Conservation (phyloP, 1,140 invertebrate genomes). For the Orius insidiosus region DNA sequence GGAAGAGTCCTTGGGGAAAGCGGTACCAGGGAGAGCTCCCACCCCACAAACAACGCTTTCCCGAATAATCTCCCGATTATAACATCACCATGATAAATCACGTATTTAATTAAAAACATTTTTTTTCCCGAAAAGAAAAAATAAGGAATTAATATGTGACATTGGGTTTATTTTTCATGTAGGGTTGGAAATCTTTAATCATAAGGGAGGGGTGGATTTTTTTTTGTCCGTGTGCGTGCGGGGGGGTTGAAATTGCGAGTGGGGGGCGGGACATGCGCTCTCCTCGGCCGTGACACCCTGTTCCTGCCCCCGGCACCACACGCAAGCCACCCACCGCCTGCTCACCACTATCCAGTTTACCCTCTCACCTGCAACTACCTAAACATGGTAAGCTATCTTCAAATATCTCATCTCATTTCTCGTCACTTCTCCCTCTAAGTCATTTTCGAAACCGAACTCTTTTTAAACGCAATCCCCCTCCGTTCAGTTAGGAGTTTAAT, state of each 20-base stretch:
- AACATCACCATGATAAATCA: too few relatives aligned
- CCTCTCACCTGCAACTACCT: conserved; percentile 8
- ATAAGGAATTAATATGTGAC: background rate
- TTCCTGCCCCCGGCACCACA: conserved; percentile 24
- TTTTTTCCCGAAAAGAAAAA: too few relatives aligned
- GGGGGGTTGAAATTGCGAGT: conserved; percentile 12
- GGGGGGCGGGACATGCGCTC: conserved; percentile 23
- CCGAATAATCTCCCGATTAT: too few relatives aligned
- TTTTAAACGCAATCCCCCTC: too few relatives aligned
- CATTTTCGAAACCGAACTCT: too few relatives aligned
- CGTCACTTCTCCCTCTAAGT: background rate
- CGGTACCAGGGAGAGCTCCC: background rate
- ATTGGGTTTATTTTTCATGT: background rate
- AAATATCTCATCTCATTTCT: too few relatives aligned
- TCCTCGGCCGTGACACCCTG: conserved; percentile 21
- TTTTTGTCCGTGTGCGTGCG: background rate
- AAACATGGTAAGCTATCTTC: conserved; percentile 7
- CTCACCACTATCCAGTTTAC: conserved; percentile 6
- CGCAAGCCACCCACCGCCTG: conserved; percentile 21
- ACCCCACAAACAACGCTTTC: background rate
- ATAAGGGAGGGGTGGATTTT: background rate
- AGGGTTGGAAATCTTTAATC: conserved; percentile 15
- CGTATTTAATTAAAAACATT: too few relatives aligned
- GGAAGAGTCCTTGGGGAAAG: background rate
- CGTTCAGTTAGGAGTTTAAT: too few relatives aligned